Conservation (phyloP, 2,797 vertebrate species). For the Denticeps clupeoides region DNA sequence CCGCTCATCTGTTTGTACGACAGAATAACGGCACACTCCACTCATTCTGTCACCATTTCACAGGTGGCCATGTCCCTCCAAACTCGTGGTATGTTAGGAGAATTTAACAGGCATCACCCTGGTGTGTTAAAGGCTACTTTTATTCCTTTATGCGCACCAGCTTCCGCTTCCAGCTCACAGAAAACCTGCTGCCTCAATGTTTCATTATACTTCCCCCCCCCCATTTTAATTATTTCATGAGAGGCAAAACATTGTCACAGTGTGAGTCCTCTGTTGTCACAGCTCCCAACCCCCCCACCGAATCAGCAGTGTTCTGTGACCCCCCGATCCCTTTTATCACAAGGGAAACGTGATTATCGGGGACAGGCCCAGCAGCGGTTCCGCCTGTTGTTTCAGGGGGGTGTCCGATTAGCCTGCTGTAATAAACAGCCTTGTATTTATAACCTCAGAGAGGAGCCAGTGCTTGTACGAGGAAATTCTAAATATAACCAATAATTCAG, state of each 20-base stretch:
- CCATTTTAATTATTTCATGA: too few species aligned
- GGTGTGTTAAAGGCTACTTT: too few species aligned
- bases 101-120: too few species aligned
- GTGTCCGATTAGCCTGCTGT: slow-evolving; percentile 8
- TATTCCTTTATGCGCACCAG: too few species aligned
- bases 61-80: too few species aligned
- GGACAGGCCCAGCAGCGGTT: slow-evolving; percentile 23
- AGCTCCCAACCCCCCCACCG: slow-evolving; percentile 15
- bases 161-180: too few species aligned
- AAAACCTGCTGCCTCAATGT: too few species aligned
- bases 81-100: too few species aligned
- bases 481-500: slow-evolving; percentile 15
- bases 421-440: background rate
- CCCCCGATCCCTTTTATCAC: slow-evolving; percentile 33
- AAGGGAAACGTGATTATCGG: slow-evolving; percentile 17
- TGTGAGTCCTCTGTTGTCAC: slow-evolving; percentile 7
- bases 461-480: slow-evolving; percentile 7
- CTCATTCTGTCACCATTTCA: too few species aligned
- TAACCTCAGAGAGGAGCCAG: background rate
- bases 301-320: slow-evolving; percentile 35
- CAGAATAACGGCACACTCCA: too few species aligned
- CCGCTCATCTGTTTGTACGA: too few species aligned
- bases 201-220: slow-evolving; percentile 3
- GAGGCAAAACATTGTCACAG: too few species aligned
- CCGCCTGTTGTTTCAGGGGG: slow-evolving; percentile 45